Conservation (phyloP, 2,888 invertebrate genomes). For the Melieria picta region DNA sequence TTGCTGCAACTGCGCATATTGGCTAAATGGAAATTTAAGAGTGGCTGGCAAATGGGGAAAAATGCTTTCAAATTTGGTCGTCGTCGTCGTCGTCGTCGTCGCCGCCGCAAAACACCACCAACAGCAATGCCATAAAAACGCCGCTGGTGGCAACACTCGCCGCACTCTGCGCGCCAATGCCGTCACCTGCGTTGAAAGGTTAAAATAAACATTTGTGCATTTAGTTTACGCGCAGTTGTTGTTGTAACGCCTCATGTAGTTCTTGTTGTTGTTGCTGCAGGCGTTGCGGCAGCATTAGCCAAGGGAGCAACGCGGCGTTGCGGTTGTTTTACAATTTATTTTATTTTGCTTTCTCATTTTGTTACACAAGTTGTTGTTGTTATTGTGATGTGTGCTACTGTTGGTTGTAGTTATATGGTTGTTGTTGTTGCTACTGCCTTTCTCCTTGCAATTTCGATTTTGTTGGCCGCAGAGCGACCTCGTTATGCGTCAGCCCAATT, state of each 20-base stretch:
- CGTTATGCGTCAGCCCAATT: no score
- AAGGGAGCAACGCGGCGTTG: neutral
- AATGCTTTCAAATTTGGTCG: conserved; percentile 22
- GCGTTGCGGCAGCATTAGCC: neutral
- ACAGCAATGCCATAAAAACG: neutral
- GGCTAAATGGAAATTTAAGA: conserved; percentile 55
- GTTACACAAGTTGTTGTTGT: neutral
- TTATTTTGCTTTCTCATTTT: neutral
- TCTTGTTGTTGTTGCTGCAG: no score
- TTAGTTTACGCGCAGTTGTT: conserved; percentile 2
- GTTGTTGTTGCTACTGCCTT: no score
- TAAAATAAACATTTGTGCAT: conserved; percentile 28
- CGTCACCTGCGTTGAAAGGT: conserved; percentile 15
- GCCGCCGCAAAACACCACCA: neutral
- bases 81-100: conserved; percentile 4
- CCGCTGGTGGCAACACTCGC: no score
- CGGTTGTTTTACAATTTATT: no score
- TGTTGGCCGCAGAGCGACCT: no score
- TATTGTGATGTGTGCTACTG: neutral
- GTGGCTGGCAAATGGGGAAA: conserved; percentile 36
- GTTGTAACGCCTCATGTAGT: no score
- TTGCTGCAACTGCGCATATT: conserved; percentile 19
- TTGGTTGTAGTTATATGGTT: neutral
- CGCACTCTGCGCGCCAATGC: neutral
- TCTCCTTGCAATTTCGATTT: no score